Evolutionary conservation across 2,888 invertebrate genomes (phyloP).

Genomic region (Xanthorhoe designata): DNA sequence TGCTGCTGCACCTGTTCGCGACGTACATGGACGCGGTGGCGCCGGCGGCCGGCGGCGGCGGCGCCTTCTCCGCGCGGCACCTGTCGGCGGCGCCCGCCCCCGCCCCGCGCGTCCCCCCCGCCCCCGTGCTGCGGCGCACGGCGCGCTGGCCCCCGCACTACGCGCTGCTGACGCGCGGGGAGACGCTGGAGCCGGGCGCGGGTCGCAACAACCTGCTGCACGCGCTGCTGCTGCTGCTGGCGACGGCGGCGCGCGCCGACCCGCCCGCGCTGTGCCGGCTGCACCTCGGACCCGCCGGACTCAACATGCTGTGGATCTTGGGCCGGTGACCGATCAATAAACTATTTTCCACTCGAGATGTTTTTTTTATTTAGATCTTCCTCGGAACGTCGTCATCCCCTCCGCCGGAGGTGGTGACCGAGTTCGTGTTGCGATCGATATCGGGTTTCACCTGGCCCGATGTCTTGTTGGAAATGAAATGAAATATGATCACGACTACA

Average conservation of each 20-base stretch:
- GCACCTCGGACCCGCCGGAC: conserved; percentile 73
- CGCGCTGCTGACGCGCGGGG: conserved; percentile 86
- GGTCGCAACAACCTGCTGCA: conserved; percentile 96
- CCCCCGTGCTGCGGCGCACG: conserved; percentile 86
- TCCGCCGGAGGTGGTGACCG: no score
- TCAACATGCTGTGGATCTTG: conserved; percentile 94
- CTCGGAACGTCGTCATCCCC: no score
- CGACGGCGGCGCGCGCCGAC: conserved; percentile 88
- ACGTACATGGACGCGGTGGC: conserved; percentile 92
- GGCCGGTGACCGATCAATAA: conserved; percentile 67
- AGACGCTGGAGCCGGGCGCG: conserved; percentile 37
- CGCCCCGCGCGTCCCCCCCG: no score
- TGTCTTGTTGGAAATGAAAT: no score
- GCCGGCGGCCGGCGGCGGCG: conserved; percentile 73
- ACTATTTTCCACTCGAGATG: no score
- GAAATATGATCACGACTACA: no score
- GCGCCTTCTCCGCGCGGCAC: conserved; percentile 57
- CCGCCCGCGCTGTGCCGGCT: conserved; percentile 80
- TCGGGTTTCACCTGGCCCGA: no score
- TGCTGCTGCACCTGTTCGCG: conserved; percentile 93
- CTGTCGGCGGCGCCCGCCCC: conserved; percentile 68
- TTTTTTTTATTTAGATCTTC: no score
- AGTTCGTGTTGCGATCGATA: no score
- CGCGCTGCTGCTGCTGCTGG: conserved; percentile 92
- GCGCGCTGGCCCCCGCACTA: conserved; percentile 90